Conservation (phyloP, 2,888 invertebrate genomes). For the Athripsodes cinereus region DNA sequence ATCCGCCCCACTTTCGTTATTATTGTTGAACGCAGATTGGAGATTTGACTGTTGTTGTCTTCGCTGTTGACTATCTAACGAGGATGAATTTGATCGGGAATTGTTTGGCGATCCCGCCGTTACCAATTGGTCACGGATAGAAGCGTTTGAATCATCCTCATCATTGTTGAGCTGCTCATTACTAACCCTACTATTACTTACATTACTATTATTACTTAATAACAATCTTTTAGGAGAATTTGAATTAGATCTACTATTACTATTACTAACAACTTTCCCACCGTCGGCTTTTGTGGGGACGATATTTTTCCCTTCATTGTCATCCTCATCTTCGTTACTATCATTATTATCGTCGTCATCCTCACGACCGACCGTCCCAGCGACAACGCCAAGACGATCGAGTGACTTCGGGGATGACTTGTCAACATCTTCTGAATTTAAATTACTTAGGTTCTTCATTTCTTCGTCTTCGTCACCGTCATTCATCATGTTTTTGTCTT, state of each 20-base stretch:
- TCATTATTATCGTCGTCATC: background rate
- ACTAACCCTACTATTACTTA: background rate
- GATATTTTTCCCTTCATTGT: conserved; percentile 7
- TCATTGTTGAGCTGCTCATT: conserved; percentile 11
- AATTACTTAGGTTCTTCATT: background rate
- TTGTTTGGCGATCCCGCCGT: conserved; percentile 23
- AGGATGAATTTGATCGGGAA: no score
- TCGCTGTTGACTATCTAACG: conserved; percentile 24
- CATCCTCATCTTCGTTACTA: conserved; percentile 10
- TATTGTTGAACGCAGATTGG: conserved; percentile 8
- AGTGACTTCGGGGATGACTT: no score
- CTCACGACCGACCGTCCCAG: conserved; percentile 4
- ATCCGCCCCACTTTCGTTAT: conserved; percentile 19
- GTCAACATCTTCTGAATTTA: background rate
- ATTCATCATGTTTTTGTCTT: conserved; percentile 6
- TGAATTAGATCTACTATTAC: conserved; percentile 15
- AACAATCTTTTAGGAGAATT: conserved; percentile 24
- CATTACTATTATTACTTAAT: background rate
- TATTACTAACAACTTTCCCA: background rate
- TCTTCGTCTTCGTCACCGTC: conserved; percentile 30
- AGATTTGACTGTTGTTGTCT: conserved; percentile 19
- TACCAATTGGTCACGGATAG: conserved; percentile 20
- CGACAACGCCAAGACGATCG: no score
- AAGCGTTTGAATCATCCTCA: conserved; percentile 24
- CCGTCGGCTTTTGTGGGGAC: conserved; percentile 8